Base-by-base conservation (phyloP, 2,888 invertebrate species). In the Bugula neritina region DNA sequence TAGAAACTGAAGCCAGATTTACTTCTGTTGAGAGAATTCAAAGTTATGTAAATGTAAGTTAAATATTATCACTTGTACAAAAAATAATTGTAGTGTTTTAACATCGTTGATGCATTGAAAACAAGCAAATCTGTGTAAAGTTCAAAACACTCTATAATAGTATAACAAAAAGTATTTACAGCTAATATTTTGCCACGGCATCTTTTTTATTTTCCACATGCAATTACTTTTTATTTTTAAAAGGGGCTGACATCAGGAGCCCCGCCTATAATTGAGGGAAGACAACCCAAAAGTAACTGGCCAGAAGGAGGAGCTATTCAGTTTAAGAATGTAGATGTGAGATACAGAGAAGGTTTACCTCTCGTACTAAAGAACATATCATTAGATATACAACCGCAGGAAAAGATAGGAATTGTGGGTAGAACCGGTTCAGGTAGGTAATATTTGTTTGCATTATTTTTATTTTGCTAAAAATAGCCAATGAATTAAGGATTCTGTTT, bases 21-120 rank as follows among this genome's bases (percentile, higher is more conserved):
- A 82, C 84, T 0, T 85, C 85, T 13, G 85, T 85, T 0, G 85
- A 86, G 75, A 79, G 85, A 74, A 79, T 85, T 43, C 76, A 82
- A 54, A 81, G 84, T 63, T 85, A 85, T 74, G 80, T 83, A 1
- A 75, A 84, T 79, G 85, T 85, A 77, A 75, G 78, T 73, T n/a
- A n/a, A n/a, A n/a, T n/a, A n/a, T n/a, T 43, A 43, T 43, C 17
- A 10, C 17, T 43, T 43, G 43, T 43, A 10, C 17, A 43, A 43
- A 43, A 43, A 43, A n/a, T n/a, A n/a, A n/a, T n/a, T n/a, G n/a
- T n/a, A n/a, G n/a, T n/a, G n/a, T n/a, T n/a, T n/a, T n/a, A n/a
- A n/a, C n/a, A n/a, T n/a, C n/a, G n/a, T n/a, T n/a, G n/a, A 43
- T 43, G 43, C 43, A 43, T 10, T 43, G 43, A n/a, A n/a, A n/a